Conservation (phyloP, 2,888 invertebrate genomes). For the Eudemis profundana region DNA sequence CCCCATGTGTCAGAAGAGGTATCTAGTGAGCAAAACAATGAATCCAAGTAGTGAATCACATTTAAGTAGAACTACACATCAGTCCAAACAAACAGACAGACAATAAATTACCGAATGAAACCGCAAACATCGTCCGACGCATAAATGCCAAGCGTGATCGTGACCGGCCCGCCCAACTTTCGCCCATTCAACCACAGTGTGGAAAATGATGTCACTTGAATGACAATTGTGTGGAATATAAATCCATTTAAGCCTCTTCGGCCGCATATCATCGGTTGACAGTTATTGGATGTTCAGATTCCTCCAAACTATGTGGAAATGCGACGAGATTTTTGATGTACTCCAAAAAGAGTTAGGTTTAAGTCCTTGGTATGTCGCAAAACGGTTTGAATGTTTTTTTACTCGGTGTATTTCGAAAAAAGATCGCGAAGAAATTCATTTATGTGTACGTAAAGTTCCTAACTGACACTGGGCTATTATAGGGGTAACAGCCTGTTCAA, state of each 20-base stretch:
- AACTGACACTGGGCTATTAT: too few relatives aligned
- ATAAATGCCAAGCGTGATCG: constrained; percentile 61
- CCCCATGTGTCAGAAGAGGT: too few relatives aligned
- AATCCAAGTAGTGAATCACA: constrained; percentile 31
- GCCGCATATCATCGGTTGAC: constrained; percentile 49
- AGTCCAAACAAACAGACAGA: constrained; percentile 33
- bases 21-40: constrained; percentile 10
- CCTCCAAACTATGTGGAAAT: too few relatives aligned
- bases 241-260: constrained; percentile 48
- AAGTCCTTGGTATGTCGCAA: too few relatives aligned
- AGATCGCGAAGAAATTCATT: too few relatives aligned
- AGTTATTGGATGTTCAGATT: constrained; percentile 52
- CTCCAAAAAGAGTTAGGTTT: too few relatives aligned
- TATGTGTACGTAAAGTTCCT: too few relatives aligned
- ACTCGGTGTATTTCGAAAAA: too few relatives aligned
- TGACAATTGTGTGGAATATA: constrained; percentile 49
- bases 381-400: too few relatives aligned
- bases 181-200: constrained; percentile 59
- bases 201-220: constrained; percentile 51
- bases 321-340: too few relatives aligned
- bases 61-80: constrained; percentile 21
- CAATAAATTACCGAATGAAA: constrained; percentile 46
- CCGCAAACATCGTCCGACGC: constrained; percentile 46
- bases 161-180: constrained; percentile 73
- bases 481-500: too few relatives aligned